Percentiles rank a stretch among this genome's conserved stretches.
Evolutionary conservation across 2,888 invertebrate species (phyloP).

Genomic region (Anarsia innoxiella): DNA sequence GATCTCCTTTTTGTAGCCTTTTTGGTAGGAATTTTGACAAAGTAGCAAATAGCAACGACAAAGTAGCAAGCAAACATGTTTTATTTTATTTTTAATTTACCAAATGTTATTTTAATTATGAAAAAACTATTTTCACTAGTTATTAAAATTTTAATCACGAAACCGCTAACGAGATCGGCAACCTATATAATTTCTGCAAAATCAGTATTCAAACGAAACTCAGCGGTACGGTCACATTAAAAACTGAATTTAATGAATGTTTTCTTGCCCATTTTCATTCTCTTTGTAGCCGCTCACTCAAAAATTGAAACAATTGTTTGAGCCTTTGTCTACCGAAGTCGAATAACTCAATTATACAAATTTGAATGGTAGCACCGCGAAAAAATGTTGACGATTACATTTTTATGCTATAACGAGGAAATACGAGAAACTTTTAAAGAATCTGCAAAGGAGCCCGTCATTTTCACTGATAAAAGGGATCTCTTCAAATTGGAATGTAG

Average conservation of each 20-base stretch:
- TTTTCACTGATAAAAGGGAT: conserved; percentile 7
- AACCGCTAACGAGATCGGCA: too few relatives aligned
- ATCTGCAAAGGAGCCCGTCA: conserved; percentile 5
- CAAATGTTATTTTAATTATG: too few relatives aligned
- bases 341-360: conserved; percentile 14
- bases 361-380: conserved; percentile 7
- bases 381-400: conserved; percentile 13
- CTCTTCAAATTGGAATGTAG: background rate
- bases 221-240: conserved; percentile 1
- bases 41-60: background rate
- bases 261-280: conserved; percentile 6
- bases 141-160: too few relatives aligned
- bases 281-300: conserved; percentile 5
- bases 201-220: conserved; percentile 6
- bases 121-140: too few relatives aligned
- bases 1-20: background rate
- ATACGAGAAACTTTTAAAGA: conserved; percentile 1
- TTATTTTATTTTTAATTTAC: too few relatives aligned
- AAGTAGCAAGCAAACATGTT: too few relatives aligned
- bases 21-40: background rate
- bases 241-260: conserved; percentile 9
- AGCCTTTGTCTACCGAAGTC: conserved; percentile 8
- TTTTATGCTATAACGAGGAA: conserved; percentile 4
- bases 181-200: background rate
- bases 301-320: conserved; percentile 11